These are phyloP conservation scores for Coregonus clupeaformis DNA, from an alignment of 2,113 vertebrate species.

Conservation along the genomic window DNA sequence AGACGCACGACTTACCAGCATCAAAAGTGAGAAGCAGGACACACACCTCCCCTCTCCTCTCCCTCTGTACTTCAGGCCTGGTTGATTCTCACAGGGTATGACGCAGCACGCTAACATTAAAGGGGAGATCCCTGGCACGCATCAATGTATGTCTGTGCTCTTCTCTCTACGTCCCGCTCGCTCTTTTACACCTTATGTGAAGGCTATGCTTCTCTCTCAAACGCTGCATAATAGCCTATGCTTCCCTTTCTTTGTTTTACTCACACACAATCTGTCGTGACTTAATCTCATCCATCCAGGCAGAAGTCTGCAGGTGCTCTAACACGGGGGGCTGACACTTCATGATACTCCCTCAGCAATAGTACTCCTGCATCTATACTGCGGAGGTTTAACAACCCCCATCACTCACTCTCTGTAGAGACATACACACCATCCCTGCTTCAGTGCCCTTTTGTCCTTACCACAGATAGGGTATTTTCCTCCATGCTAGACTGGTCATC, in stretches of 20 bases:
- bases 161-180: not conserved
- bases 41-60: not conserved
- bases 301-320: conserved; percentile 30
- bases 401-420: not conserved
- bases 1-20: conserved; percentile 16
- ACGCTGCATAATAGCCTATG: not conserved
- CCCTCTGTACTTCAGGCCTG: not conserved
- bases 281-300: conserved; percentile 21
- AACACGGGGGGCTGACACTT: not conserved
- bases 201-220: not conserved
- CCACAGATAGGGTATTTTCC: conserved; percentile 48
- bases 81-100: conserved; percentile 17
- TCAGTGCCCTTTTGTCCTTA: conserved; percentile 62
- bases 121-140: not conserved
- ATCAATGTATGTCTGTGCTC: not conserved
- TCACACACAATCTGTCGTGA: conserved; percentile 33
- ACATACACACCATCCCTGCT: not conserved
- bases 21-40: conserved; percentile 3
- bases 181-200: not conserved
- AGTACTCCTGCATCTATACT: not conserved
- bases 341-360: not conserved
- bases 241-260: not conserved
- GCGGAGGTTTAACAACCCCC: not conserved
- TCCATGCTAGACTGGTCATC: conserved; percentile 44
- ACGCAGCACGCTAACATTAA: not conserved